These are phyloP conservation scores for Mayetiola destructor DNA, from an alignment of 2,888 invertebrate genomes.

Conservation along the genomic window DNA sequence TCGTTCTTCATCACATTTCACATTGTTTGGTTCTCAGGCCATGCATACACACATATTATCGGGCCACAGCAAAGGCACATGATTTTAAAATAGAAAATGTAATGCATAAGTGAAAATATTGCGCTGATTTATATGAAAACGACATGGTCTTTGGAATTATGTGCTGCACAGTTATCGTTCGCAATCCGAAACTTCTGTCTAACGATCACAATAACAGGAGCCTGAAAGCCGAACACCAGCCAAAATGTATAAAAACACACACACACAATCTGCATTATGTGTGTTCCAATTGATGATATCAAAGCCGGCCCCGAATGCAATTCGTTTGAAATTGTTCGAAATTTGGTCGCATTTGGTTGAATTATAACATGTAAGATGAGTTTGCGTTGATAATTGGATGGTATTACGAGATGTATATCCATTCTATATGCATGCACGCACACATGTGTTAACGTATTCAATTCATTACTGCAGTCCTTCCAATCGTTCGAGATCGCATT, in stretches of 20 bases:
- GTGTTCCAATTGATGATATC: too few species aligned
- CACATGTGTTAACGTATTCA: slow-evolving; percentile 5
- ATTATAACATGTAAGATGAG: slow-evolving; percentile 9
- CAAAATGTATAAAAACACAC: too few species aligned
- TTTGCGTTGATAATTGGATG: slow-evolving; percentile 10
- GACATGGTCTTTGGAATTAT: slow-evolving; percentile 7
- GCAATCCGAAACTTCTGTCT: too few species aligned
- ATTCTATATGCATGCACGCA: too few species aligned
- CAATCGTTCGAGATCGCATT: too few species aligned
- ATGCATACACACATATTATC: neutral
- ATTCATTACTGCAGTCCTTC: neutral
- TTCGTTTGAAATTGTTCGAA: neutral
- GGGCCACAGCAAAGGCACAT: neutral
- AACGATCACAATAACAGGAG: too few species aligned
- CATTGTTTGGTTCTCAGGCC: neutral
- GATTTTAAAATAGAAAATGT: too few species aligned
- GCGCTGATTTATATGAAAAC: slow-evolving; percentile 5
- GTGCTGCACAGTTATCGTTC: too few species aligned
- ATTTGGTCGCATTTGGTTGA: neutral
- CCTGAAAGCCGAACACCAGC: too few species aligned
- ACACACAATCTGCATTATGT: too few species aligned
- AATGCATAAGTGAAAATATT: slow-evolving; percentile 7
- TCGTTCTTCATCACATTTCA: neutral
- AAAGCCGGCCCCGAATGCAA: too few species aligned
- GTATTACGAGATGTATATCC: too few species aligned